Percentiles rank a stretch among this genome's conserved stretches.
Evolutionary conservation across 1,140 invertebrate species (phyloP).

Genomic region (Megalopta genalis): DNA sequence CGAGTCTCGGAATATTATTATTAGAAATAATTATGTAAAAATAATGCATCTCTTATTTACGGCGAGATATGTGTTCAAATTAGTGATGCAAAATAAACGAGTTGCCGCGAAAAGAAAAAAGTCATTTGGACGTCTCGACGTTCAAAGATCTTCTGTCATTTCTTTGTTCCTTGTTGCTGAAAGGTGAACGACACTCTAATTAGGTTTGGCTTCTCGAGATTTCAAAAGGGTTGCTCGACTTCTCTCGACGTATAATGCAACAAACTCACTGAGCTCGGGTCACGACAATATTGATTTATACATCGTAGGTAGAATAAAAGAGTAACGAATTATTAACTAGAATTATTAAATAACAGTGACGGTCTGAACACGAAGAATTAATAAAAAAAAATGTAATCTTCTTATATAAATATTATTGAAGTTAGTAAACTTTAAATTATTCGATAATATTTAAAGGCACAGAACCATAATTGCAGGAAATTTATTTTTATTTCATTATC

Average conservation of each 20-base stretch:
- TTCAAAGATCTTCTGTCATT: conserved; percentile 8
- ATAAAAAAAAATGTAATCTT: too few species aligned
- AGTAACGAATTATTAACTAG: not conserved
- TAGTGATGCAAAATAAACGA: not conserved
- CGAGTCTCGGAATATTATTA: too few species aligned
- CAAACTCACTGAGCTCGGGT: not conserved
- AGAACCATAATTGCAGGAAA: too few species aligned
- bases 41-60: not conserved
- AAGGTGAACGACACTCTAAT: conserved; percentile 33
- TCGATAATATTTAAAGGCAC: too few species aligned
- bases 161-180: conserved; percentile 14
- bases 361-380: too few species aligned
- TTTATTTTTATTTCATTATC: too few species aligned
- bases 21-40: too few species aligned
- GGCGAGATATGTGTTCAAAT: not conserved
- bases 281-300: conserved; percentile 28
- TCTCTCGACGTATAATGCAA: conserved; percentile 36
- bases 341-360: too few species aligned
- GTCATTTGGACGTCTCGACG: conserved; percentile 22
- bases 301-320: not conserved
- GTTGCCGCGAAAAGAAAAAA: not conserved
- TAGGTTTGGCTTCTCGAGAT: conserved; percentile 30
- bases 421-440: too few species aligned
- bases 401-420: too few species aligned
- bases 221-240: conserved; percentile 32